Evolutionary conservation across 2,113 vertebrate genomes (phyloP), one percentile per base, ranked within the genome.

Genomic region (Rhinolophus ferrumequinum): DNA sequence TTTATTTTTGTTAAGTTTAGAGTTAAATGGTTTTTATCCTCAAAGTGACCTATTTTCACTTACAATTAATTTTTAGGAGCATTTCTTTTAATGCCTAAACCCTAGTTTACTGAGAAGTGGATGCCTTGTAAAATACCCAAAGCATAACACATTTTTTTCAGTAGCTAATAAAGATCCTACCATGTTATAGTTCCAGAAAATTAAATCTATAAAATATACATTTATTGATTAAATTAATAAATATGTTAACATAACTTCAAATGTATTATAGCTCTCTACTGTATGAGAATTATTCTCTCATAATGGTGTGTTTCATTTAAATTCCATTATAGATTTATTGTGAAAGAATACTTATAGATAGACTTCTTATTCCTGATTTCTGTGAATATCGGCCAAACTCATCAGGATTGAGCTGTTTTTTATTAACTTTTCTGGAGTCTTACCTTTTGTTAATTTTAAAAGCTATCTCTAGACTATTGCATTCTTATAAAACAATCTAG

Each of bases 141-240:
- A 95, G 44, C n/a, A 91, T 92, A 76, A 85, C 62, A 79, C 58
- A 96, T 96, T 86, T 11, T 21, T 4, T 96, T 76, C 94, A 96
- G 80, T 86, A 89, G 91, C 81, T 95, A 93, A 93, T 88, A 94
- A 96, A 95, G 58, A 82, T 89, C 11, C 67, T 76, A 89, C 58
- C 26, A 67, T 83, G 38, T 91, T 92, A 91, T 56, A 88, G 86
- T 96, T 97, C 44, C 64, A 96, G 80, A 35, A 97, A 97, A 97
- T 97, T 97, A 97, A 97, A 97, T 94, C 94, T 97, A 96, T 98
- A 97, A 98, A 98, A 84, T 93, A 96, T 35, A 75, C 67, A 66
- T 83, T 96, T 97, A 98, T 97, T 97, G 96, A 97, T 97, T 97
- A 83, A 97, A 93, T 96, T 94, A 97, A 97, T 97, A 97, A 96